Evolutionary conservation across 2,113 vertebrate species (phyloP).

Genomic region (Jaculus jaculus): DNA sequence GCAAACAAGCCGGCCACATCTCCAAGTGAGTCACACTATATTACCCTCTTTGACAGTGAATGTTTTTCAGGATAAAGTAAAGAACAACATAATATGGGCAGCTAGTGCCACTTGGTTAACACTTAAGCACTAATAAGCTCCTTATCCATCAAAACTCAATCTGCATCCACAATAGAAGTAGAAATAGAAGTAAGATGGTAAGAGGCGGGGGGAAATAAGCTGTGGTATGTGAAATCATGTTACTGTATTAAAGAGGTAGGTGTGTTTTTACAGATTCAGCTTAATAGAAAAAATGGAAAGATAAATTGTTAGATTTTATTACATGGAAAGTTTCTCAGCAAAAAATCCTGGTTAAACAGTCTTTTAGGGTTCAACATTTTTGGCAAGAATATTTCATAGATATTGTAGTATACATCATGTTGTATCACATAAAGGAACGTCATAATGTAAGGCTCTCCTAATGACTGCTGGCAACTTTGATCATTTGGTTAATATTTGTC

Average conservation of each 20-base stretch:
- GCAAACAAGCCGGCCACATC: not conserved
- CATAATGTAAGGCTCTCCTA: not conserved
- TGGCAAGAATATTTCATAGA: not conserved
- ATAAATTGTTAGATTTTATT: constrained; percentile 10
- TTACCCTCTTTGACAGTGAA: not conserved
- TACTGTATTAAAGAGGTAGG: constrained; percentile 27
- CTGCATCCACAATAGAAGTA: not conserved
- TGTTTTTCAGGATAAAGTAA: constrained; percentile 22
- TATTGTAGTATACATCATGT: not conserved
- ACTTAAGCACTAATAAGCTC: not conserved
- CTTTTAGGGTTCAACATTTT: not conserved
- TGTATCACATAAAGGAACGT: not conserved
- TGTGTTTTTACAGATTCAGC: not conserved
- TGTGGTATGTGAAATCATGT: not conserved
- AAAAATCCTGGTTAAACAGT: not conserved
- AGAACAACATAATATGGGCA: constrained; percentile 7
- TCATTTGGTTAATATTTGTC: constrained; percentile 12
- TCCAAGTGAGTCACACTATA: not conserved
- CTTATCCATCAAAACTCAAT: not conserved
- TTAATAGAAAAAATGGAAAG: not conserved
- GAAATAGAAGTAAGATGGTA: not conserved
- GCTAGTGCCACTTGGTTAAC: not conserved
- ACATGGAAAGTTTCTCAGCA: not conserved
- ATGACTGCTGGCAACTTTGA: not conserved
- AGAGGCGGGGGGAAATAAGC: not conserved